Evolutionary conservation across 2,888 invertebrate species (phyloP), one percentile per base, ranked within the genome.

Genomic region (Polymixis lichenea): DNA sequence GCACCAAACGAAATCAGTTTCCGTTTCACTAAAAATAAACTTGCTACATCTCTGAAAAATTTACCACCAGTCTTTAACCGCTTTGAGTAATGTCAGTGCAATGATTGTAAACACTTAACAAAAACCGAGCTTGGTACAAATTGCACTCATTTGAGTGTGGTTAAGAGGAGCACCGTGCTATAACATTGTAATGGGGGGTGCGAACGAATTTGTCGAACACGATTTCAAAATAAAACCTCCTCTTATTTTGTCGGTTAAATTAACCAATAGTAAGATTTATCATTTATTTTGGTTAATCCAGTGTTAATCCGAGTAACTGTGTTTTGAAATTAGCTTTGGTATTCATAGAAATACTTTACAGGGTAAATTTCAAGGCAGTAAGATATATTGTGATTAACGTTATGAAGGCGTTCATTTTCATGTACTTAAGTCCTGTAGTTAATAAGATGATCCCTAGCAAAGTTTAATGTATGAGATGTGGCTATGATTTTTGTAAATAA

Each of bases 61-160:
- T 38, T 55, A n/a, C 49, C 1, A 38, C 5, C 43, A 53, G 15
- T 56, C 66, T 25, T 73, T 67, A 74, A 58, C 43, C 38, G 49
- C 65, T 75, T 69, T 69, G 64, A 80, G 38, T 75, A 56, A 80
- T 75, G 22, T 43, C 49, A 56, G 80, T 75, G 69, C 75, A 80
- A 80, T 80, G 55, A 79, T 75, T 55, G 68, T 69, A 55, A 66
- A 49, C 69, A 75, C 65, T 80, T 80, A 80, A 74, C 78, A 75
- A 80, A 80, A 78, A 74, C 67, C 46, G 75, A 53, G 80, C 75
- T 70, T 32, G 19, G 49, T 69, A 61, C 60, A 78, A 78, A 78
- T 78, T 79, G 78, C 72, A 78, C 72, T 65, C 79, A 72, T 79
- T 78, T 55, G 58, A 66, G 79, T 61, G 72, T 32, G 79, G 79